Base-by-base conservation (phyloP, 1,140 invertebrate genomes). In the Diachasma alloeum region DNA sequence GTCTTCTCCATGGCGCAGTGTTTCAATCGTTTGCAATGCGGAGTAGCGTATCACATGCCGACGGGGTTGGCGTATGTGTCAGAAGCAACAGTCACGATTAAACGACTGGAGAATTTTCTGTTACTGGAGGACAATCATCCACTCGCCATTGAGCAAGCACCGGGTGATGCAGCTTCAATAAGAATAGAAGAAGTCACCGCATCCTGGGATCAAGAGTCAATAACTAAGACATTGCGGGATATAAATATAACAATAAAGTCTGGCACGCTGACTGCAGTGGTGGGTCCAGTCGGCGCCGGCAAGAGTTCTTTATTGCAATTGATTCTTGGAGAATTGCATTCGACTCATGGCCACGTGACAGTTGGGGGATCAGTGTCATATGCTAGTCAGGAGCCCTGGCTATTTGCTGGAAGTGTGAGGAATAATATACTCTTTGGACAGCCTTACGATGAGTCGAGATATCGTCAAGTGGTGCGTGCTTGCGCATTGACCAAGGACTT, bases 351-450 rank as follows among this genome's bases (percentile, higher is more conserved):
- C 0, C 89, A 90, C 9, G 78, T 95, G 10, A 88, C 88, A 4
- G 84, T 96, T 0, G 88, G 91, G 4, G 94, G 94, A 6, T 88
- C 82, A 10, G 82, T 96, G 1, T 92, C 94, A 0, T 96, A 95
- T 83, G 92, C 93, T 0, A 93, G 94, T 53, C 95, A 96, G 83
- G 94, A 95, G 80, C 91, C 95, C 0, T 96, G 95, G 84, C 85
- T 95, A 0, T 95, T 95, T 83, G 91, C 92, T 0, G 93, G 90
- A 0, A 90, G 90, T 0, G 90, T 93, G 0, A 85, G 92, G 56
- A 93, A 96, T 79, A 97, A 97, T 84, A 95, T 97, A 75, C 84
- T 96, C 0, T 96, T 97, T 88, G 96, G 95, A 0, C 87, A 91
- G 72, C 86, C 91, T 0, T 95, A 92, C 79, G 91, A 94, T 78